Evolutionary conservation across 1,140 invertebrate genomes (phyloP), one percentile per base, ranked within the genome.

Genomic region (Tetramorium alpestre): DNA sequence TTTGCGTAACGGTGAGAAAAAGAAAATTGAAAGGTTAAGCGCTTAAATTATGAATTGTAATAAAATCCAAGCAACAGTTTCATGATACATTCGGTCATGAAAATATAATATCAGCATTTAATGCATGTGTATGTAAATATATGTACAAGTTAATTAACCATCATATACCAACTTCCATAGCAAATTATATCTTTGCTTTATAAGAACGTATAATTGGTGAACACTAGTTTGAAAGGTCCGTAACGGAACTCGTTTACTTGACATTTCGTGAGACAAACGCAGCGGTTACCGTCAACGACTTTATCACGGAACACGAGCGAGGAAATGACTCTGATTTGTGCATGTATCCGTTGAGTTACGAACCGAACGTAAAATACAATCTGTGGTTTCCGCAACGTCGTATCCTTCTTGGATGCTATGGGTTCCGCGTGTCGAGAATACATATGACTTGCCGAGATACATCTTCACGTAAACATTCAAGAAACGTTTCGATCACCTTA

Each of bases 241-340:
- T 60, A 58, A 73, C 41, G 18, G 44, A 84, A 84, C 69, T 73
- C 54, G 41, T 60, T 73, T 72, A 22, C 33, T 25, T 82, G 78
- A 33, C 51, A 82, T 82, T 73, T 84, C 67, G 18, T 22, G 54
- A 84, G 69, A 73, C 41, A 58, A 73, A 60, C 54, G 44, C 25
- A 47, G 41, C 54, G 25, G 67, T 73, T 73, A 28, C 10, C 25
- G 51, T 58, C 69, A 28, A 84, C 54, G 70, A 84, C 41, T 82
- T 44, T 56, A 33, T 58, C 65, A 33, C 33, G 51, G 49, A 58
- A 58, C 18, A 72, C 67, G 54, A 41, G 54, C 54, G 25, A 41
- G 54, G 54, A 60, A 84, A 49, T 73, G 49, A 33, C 51, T 73
- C 38, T 82, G 78, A 82, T 72, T 73, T 73, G 78, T 47, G 78